phyloP scores from a whole-genome alignment of 2,113 vertebrate genomes.

The Poeciliopsis occidentalis region DNA sequence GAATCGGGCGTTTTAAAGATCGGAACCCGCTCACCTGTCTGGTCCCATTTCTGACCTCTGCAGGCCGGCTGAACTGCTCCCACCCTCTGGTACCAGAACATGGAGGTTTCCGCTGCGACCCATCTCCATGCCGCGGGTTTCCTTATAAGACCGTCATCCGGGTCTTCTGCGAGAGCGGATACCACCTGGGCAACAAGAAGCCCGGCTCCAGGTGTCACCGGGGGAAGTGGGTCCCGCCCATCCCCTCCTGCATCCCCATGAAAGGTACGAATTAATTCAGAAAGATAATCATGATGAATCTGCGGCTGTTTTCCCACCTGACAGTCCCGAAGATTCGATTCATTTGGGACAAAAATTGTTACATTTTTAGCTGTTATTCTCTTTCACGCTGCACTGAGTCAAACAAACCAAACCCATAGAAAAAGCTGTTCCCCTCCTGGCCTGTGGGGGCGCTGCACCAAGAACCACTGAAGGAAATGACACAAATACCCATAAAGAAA shows the following conservation, averaged over 20 bases:
- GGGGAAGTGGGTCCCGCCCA: slow-evolving; percentile 61
- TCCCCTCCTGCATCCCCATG: slow-evolving; percentile 61
- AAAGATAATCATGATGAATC: not conserved
- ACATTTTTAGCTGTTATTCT: too few species aligned
- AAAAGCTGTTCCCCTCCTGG: too few species aligned
- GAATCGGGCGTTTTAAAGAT: too few species aligned
- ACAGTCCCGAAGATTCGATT: too few species aligned
- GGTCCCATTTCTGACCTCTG: not conserved
- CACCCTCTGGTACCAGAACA: slow-evolving; percentile 76
- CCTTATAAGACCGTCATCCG: slow-evolving; percentile 65
- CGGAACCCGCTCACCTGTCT: too few species aligned
- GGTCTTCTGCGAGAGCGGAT: slow-evolving; percentile 78
- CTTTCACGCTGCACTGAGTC: too few species aligned
- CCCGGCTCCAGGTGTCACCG: slow-evolving; percentile 56
- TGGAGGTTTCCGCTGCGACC: slow-evolving; percentile 77
- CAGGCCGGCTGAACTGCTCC: slow-evolving; percentile 69
- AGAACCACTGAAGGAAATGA: too few species aligned
- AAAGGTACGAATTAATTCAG: slow-evolving; percentile 49
- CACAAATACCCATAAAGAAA: too few species aligned
- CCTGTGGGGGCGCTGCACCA: too few species aligned
- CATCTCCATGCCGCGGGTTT: slow-evolving; percentile 78
- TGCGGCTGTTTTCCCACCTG: too few species aligned
- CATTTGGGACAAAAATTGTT: too few species aligned
- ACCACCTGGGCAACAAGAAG: slow-evolving; percentile 35
- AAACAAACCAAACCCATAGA: too few species aligned